These are phyloP conservation scores for Stenoptilia bipunctidactyla DNA, from an alignment of 2,888 invertebrate genomes.

Conservation along the genomic window DNA sequence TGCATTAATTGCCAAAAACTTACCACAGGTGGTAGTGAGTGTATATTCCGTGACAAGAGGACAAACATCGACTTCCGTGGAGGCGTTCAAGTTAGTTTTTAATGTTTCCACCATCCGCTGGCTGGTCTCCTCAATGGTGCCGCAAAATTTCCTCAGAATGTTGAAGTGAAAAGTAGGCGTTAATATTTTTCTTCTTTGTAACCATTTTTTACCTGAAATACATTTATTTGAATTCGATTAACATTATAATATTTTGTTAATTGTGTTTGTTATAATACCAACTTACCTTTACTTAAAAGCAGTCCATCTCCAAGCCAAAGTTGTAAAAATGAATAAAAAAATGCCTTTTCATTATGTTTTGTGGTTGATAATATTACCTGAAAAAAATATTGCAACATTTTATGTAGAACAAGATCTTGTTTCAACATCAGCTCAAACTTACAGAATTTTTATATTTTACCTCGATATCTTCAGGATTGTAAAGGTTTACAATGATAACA, in stretches of 20 bases:
- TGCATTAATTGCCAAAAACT: no score
- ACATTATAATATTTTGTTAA: no score
- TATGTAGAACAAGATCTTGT: no score
- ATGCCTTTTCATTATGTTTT: constrained; percentile 61
- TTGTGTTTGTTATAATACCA: no score
- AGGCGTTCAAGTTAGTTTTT: constrained; percentile 17
- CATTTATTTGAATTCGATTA: no score
- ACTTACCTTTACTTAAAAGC: constrained; percentile 52
- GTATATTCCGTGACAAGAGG: not conserved
- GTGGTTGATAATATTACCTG: constrained; percentile 58
- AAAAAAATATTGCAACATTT: no score
- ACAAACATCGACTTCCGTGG: not conserved
- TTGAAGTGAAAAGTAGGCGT: constrained; percentile 73
- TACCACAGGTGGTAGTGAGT: not conserved
- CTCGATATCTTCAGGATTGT: constrained; percentile 60
- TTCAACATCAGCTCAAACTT: no score
- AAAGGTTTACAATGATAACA: constrained; percentile 26
- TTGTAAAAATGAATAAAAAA: constrained; percentile 49
- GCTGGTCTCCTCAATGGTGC: constrained; percentile 36
- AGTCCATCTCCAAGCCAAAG: constrained; percentile 70
- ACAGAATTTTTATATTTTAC: no score
- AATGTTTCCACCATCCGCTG: constrained; percentile 30
- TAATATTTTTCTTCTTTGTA: constrained; percentile 61
- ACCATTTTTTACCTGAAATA: constrained; percentile 65
- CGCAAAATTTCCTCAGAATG: constrained; percentile 41